Conservation (phyloP, 2,888 invertebrate genomes). For the Pheosia tremula region DNA sequence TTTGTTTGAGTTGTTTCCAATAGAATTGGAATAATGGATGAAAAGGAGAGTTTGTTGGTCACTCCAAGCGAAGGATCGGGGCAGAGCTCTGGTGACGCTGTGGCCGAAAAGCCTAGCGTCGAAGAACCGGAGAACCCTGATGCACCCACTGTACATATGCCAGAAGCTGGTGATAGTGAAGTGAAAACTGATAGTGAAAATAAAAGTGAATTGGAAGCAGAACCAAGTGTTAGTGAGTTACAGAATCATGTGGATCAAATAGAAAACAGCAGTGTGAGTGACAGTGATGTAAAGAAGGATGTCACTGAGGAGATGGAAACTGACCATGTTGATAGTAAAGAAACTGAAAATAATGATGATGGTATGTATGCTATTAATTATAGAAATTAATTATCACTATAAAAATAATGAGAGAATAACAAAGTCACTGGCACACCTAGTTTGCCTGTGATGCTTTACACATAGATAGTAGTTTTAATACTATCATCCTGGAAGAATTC, state of each 20-base stretch:
- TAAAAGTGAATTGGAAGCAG: slow-evolving; percentile 31
- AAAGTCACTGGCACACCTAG: background rate
- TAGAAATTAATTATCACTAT: background rate
- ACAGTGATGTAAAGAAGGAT: slow-evolving; percentile 35
- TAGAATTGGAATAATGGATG: slow-evolving; percentile 69
- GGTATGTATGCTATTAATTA: slow-evolving; percentile 33
- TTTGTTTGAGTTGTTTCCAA: slow-evolving; percentile 48
- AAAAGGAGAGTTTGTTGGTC: slow-evolving; percentile 49
- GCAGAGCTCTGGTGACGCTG: slow-evolving; percentile 31
- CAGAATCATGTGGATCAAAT: slow-evolving; percentile 69
- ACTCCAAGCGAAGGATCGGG: slow-evolving; percentile 42
- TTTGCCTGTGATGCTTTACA: background rate
- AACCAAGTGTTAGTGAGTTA: slow-evolving; percentile 42
- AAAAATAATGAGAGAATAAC: background rate
- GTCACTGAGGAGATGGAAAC: slow-evolving; percentile 26
- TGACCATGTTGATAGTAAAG: slow-evolving; percentile 39
- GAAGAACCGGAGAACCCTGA: slow-evolving; percentile 10
- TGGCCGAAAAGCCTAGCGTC: slow-evolving; percentile 20
- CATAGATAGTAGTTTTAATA: too few species aligned
- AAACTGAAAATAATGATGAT: slow-evolving; percentile 29
- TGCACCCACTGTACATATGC: slow-evolving; percentile 9
- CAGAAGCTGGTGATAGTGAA: slow-evolving; percentile 35
- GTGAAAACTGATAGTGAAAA: slow-evolving; percentile 33
- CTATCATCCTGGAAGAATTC: too few species aligned
- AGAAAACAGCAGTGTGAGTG: slow-evolving; percentile 48